Evolutionary conservation across 2,113 vertebrate genomes (phyloP).

Genomic region (Pristiophorus japonicus): DNA sequence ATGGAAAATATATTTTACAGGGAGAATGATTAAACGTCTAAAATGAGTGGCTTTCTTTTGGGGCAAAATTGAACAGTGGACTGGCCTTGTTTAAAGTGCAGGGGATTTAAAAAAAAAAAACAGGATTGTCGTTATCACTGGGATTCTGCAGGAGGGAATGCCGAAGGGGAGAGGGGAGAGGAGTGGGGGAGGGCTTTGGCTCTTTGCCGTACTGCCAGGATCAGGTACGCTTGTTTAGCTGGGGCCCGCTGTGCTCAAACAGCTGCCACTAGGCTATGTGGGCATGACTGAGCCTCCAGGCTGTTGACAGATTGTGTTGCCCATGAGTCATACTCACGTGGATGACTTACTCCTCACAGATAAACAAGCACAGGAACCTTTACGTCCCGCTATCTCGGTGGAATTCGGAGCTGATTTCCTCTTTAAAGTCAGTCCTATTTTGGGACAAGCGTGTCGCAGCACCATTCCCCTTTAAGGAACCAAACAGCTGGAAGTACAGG

Average conservation of each 20-base stretch:
- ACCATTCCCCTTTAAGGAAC: background rate
- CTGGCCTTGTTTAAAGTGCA: background rate
- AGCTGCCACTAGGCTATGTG: constrained; percentile 11
- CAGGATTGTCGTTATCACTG: background rate
- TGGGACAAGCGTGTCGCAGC: background rate
- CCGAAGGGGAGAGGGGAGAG: background rate
- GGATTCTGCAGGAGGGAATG: background rate
- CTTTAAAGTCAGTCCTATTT: background rate
- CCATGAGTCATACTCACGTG: constrained; percentile 30
- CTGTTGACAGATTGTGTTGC: constrained; percentile 30
- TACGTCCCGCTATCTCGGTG: background rate
- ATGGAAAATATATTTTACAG: constrained; percentile 1
- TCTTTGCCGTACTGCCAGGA: background rate
- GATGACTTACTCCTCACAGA: background rate
- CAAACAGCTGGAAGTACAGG: background rate
- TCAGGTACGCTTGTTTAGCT: background rate
- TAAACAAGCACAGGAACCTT: constrained; percentile 28
- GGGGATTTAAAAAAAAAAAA: background rate
- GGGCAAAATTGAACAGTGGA: background rate
- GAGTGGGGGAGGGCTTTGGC: background rate
- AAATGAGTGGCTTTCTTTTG: background rate
- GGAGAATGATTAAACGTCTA: background rate
- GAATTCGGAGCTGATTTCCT: background rate
- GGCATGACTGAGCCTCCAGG: constrained; percentile 30
- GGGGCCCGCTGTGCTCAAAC: background rate